Base-by-base conservation (phyloP, 2,888 invertebrate genomes). In the Polyommatus iphigenia region DNA sequence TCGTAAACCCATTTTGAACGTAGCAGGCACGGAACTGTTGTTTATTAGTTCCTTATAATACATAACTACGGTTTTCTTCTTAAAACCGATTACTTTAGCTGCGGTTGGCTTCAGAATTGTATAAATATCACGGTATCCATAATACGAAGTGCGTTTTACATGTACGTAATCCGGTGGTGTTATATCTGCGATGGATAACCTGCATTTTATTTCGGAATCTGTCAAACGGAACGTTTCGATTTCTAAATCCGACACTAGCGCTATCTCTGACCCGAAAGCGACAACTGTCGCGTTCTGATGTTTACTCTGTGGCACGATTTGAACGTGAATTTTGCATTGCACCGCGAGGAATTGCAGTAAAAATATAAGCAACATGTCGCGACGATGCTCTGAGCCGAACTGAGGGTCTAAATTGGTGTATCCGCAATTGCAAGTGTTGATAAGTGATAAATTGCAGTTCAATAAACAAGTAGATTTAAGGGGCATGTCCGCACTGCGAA, bases 251-350 rank as follows among this genome's bases (percentile, higher is more conserved):
- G 73, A 32, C 7, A 46, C 13, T 20, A 20, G 73, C 50, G 20
- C 73, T 15, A 24, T 73, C 13, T 73, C 41, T 18, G 41, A 46
- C 0, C 73, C 41, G 24, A 20, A 24, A 18, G 73, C 73, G 20
- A 20, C 20, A 13, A 50, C 73, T 46, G 73, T 46, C 5, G 73
- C 50, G 46, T 73, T 50, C 13, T 41, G 24, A 13, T 46, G 41
- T 15, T 73, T 73, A 15, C 41, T 73, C 15, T 73, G 46, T 5
- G 73, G 50, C 15, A 73, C 41, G n/a, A 73, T 73, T 13, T 41
- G 72, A 2, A 72, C 72, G 18, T 72, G 41, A 20, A 72, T 72
- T 24, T 41, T 72, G 7, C 72, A 41, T 41, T 72, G n/a, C n/a
- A 41, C 72, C 3, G 24, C 72, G 41, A 67, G 18, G 0, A 67